A percentile compares a stretch with the other conserved stretches of the same genome.
phyloP scores from a whole-genome alignment of 2,797 vertebrate species.

The Spinus olivaceus region DNA sequence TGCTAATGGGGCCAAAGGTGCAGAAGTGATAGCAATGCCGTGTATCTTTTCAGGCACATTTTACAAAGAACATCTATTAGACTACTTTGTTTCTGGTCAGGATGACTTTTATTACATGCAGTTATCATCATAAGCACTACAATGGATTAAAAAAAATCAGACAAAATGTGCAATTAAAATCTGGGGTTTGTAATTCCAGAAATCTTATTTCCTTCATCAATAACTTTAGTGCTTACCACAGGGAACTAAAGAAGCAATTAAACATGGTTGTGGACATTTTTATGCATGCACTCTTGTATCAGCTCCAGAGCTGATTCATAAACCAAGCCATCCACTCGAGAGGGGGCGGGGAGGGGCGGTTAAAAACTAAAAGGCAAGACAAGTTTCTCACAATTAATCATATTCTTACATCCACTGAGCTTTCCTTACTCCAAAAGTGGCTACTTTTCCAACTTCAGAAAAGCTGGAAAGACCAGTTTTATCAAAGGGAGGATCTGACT shows the following conservation, averaged over 20 bases:
- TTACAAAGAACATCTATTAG: neutral
- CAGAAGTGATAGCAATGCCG: neutral
- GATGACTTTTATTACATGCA: neutral
- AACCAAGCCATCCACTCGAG: neutral
- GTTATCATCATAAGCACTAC: neutral
- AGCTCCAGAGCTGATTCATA: conserved; percentile 7
- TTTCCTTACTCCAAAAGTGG: neutral
- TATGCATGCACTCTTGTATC: neutral
- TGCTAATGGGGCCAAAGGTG: conserved; percentile 1
- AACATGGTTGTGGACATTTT: neutral
- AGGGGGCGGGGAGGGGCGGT: accelerated
- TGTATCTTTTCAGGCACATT: neutral
- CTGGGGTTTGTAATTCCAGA: neutral
- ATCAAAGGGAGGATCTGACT: neutral
- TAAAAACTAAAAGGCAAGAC: neutral
- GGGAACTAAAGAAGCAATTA: conserved; percentile 35
- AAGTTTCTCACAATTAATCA: neutral
- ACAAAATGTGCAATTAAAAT: conserved; percentile 34
- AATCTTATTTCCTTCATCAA: conserved; percentile 46
- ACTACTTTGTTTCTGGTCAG: neutral
- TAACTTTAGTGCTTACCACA: conserved; percentile 29
- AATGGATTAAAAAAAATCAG: conserved; percentile 5
- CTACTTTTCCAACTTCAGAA: neutral
- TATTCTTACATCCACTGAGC: neutral
- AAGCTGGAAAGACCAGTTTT: neutral